A percentile compares a stretch with the other conserved stretches of the same genome.
Conservation (phyloP, 2,888 invertebrate species). For the Lepidocyrtinus sp. region DNA sequence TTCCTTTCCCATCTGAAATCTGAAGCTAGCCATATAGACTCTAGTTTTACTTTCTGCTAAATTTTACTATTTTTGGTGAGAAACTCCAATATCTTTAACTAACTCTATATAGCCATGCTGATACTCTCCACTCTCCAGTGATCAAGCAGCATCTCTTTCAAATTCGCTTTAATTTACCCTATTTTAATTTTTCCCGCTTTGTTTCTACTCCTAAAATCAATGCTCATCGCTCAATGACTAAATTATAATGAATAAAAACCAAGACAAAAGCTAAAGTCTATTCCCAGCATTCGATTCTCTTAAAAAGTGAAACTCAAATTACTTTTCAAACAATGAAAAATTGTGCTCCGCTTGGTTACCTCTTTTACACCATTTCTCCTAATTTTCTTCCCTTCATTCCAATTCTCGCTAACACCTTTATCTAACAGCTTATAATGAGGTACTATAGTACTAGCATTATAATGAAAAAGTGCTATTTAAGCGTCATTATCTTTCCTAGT, state of each 20-base stretch:
- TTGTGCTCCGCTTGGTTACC: neutral
- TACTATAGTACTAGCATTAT: conserved; percentile 3
- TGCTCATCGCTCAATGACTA: conserved; percentile 28
- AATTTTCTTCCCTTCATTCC: neutral
- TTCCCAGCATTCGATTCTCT: neutral
- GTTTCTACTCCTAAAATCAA: neutral
- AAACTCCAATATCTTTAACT: neutral
- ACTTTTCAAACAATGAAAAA: conserved; percentile 26
- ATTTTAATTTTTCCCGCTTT: conserved; percentile 29
- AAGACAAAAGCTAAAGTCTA: conserved; percentile 1
- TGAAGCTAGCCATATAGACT: too few species aligned
- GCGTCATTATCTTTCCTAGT: conserved; percentile 22
- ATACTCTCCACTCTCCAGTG: neutral
- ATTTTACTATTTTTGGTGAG: too few species aligned
- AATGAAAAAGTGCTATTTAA: conserved; percentile 31
- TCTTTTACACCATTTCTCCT: neutral
- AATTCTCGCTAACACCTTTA: neutral
- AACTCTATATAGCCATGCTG: neutral
- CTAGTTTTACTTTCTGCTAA: too few species aligned
- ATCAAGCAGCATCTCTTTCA: neutral
- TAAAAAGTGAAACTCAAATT: neutral
- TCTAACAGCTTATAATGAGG: neutral
- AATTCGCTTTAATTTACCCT: conserved; percentile 39
- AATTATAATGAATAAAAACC: conserved; percentile 42
- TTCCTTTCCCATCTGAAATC: too few species aligned